These are phyloP conservation scores for Cantharis flavilabris DNA, from an alignment of 2,888 invertebrate genomes.

Conservation along the genomic window DNA sequence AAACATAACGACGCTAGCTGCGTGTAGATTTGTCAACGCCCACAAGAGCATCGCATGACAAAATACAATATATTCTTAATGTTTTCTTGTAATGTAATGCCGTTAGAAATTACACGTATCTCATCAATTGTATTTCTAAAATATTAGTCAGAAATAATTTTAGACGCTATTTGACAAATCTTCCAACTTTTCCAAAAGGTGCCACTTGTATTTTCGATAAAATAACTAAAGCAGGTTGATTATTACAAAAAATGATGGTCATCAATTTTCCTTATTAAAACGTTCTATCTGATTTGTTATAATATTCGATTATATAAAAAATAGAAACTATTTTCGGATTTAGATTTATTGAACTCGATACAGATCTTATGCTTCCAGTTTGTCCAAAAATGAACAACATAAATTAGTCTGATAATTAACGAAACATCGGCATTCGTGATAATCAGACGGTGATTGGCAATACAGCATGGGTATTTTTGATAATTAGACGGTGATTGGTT, in stretches of 20 bases:
- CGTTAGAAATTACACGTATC: conserved; percentile 32
- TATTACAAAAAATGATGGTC: not conserved
- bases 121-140: conserved; percentile 25
- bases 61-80: conserved; percentile 53
- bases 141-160: conserved; percentile 7
- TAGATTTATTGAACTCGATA: not conserved
- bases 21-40: conserved; percentile 56
- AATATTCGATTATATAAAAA: not conserved
- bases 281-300: not conserved
- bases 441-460: not conserved
- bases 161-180: not conserved
- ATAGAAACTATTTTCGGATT: not conserved
- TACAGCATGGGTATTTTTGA: not conserved
- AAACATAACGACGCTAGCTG: conserved; percentile 34
- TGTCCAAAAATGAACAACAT: too few relatives aligned
- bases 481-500: not conserved
- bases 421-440: too few relatives aligned
- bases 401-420: too few relatives aligned
- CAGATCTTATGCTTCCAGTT: too few relatives aligned
- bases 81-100: conserved; percentile 51
- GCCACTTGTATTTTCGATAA: not conserved
- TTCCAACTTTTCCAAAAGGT: not conserved
- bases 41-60: conserved; percentile 53
- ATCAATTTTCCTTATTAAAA: not conserved
- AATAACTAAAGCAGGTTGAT: not conserved